Evolutionary conservation across 2,113 vertebrate genomes (phyloP), one percentile per base, ranked within the genome.

Genomic region (Sphaerodactylus townsendi): DNA sequence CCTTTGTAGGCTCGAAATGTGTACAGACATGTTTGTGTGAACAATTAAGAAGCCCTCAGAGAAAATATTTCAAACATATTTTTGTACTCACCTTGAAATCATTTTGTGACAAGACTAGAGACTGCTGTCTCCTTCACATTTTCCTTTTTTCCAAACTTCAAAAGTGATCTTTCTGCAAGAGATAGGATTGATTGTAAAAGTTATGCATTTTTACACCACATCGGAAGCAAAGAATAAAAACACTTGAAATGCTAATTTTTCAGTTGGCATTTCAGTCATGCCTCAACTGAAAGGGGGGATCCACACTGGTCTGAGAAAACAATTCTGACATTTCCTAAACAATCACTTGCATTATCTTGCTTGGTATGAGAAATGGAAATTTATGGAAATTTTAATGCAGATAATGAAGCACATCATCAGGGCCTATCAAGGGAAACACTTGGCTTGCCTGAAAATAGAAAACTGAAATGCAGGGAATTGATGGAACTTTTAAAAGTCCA

Each of bases 301-400:
- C 64, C 19, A 86, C 72, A 81, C 53, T 79, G 78, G 59, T 1
- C 2, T 6, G 37, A 69, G 8, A 83, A 82, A 81, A 83, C 82
- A 87, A 75, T 87, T 30, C 59, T 81, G 71, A 83, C 10, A 65
- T 62, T 35, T 86, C 59, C 69, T 82, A 39, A 88, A 89, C 35
- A 87, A 75, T 5, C 37, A 70, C 33, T n/a, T 79, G 2, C 9
- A 70, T 83, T 89, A 77, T 66, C 10, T 73, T 86, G 23, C 87
- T 93, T 93, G 86, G 35, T 81, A 90, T 75, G 2, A 77, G 87
- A 91, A 84, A 83, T 88, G 81, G 44, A 80, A 88, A 89, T 87
- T 89, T 84, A 79, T 88, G 64, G 85, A 85, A 88, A 89, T 87
- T 81, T 9, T 86, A 81, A 81, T 84, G 75, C 77, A 88, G 74